Conservation (phyloP, 2,797 vertebrate species). For the Borostomias antarcticus region DNA sequence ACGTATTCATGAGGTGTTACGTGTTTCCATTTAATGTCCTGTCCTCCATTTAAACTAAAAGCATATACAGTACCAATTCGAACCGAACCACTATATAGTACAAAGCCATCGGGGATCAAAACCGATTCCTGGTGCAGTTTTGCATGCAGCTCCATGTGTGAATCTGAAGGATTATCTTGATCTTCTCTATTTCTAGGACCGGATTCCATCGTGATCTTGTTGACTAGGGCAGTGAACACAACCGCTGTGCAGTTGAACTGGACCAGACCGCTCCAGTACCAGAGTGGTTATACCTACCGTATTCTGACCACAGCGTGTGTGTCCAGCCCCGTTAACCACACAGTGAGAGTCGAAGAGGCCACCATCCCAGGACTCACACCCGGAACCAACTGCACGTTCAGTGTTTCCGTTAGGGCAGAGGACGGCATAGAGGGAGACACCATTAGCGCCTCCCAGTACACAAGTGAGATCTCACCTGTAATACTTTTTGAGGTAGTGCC, state of each 20-base stretch:
- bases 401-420: slow-evolving; percentile 45
- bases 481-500: background rate
- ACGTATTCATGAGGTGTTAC: slow-evolving; percentile 22
- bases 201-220: background rate
- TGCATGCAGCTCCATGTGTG: no score
- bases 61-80: background rate
- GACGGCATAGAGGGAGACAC: slow-evolving; percentile 39
- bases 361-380: slow-evolving; percentile 50
- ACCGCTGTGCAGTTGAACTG: slow-evolving; percentile 51
- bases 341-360: accelerated
- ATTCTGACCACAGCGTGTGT: slow-evolving; percentile 36
- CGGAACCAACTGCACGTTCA: slow-evolving; percentile 62
- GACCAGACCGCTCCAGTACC: slow-evolving; percentile 34
- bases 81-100: background rate
- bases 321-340: slow-evolving; percentile 6
- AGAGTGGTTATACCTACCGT: slow-evolving; percentile 39
- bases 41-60: no score
- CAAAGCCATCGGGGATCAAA: no score
- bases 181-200: slow-evolving; percentile 55
- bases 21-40: background rate
- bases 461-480: slow-evolving; percentile 49
- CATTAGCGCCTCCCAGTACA: slow-evolving; percentile 53
- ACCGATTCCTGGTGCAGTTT: no score
- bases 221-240: slow-evolving; percentile 43
- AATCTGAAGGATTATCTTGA: background rate